Conservation (phyloP, 2,113 vertebrate species). For the Engraulis encrasicolus region DNA sequence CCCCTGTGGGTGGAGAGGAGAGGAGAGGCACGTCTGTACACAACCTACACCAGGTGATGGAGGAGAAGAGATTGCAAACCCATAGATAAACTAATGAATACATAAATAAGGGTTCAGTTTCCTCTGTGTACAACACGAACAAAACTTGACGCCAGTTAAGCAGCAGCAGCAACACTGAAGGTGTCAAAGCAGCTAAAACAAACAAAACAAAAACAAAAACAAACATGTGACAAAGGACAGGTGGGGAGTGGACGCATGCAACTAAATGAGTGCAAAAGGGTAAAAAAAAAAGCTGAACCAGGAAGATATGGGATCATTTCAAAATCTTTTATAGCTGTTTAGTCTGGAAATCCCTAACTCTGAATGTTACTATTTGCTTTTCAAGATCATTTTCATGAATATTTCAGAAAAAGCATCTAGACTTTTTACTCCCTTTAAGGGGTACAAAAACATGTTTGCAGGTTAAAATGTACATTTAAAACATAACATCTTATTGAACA, state of each 20-base stretch:
- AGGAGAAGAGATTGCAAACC: not conserved
- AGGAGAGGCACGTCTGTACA: slow-evolving; percentile 15
- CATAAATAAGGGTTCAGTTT: not conserved
- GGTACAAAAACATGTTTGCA: too few species aligned
- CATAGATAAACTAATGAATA: not conserved
- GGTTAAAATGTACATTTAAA: too few species aligned
- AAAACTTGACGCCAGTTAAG: not conserved
- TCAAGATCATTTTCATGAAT: not conserved
- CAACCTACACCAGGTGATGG: not conserved
- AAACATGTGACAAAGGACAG: not conserved
- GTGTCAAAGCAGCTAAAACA: not conserved
- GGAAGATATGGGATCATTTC: not conserved
- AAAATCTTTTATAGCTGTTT: not conserved
- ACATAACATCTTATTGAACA: too few species aligned
- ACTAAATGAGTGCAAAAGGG: not conserved
- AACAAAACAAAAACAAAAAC: not conserved
- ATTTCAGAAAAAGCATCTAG: not conserved
- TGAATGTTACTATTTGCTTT: not conserved
- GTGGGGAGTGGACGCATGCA: not conserved
- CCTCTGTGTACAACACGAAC: not conserved
- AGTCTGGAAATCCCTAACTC: not conserved
- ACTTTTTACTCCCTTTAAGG: not conserved
- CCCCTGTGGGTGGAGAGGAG: too few species aligned
- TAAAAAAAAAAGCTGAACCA: not conserved
- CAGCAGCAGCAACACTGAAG: not conserved